A percentile compares a stretch with the other conserved stretches of the same genome.
These are phyloP conservation scores for Microctonus aethiopoides DNA, from an alignment of 2,888 invertebrate genomes.

Conservation along the genomic window DNA sequence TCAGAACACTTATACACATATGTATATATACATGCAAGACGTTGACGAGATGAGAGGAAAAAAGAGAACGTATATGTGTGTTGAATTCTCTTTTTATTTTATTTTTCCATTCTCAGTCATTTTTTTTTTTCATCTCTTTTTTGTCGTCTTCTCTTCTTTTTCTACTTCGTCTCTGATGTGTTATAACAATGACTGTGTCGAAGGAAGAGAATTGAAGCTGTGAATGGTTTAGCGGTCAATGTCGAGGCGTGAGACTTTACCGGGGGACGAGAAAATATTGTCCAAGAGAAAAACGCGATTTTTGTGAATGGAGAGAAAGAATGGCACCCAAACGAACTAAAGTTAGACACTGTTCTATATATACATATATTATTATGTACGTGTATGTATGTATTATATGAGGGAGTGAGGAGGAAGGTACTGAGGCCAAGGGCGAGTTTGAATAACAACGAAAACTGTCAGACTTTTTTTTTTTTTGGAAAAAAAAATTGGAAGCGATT, in stretches of 20 bases:
- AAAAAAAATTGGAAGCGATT: too few relatives aligned
- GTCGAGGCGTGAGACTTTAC: constrained; percentile 57
- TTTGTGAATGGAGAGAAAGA: constrained; percentile 56
- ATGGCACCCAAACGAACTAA: constrained; percentile 57
- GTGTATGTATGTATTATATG: too few relatives aligned
- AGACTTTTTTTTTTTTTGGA: too few relatives aligned
- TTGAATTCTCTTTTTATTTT: neutral
- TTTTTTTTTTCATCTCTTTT: constrained; percentile 12
- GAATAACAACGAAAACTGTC: too few relatives aligned
- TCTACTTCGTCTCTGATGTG: constrained; percentile 1
- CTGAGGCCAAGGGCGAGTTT: too few relatives aligned
- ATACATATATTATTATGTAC: too few relatives aligned
- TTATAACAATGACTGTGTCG: constrained; percentile 55
- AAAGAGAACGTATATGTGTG: neutral
- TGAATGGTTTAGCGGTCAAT: constrained; percentile 59
- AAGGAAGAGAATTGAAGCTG: constrained; percentile 58
- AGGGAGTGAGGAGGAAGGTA: too few relatives aligned
- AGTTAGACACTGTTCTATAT: too few relatives aligned
- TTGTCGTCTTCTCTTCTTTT: neutral
- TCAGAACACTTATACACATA: neutral
- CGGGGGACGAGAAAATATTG: constrained; percentile 35
- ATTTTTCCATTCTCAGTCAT: neutral
- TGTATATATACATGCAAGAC: too few relatives aligned
- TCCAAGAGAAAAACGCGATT: constrained; percentile 53
- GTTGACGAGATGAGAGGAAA: too few relatives aligned